Evolutionary conservation across 2,113 vertebrate species (phyloP).

Genomic region (Hippolais icterina): DNA sequence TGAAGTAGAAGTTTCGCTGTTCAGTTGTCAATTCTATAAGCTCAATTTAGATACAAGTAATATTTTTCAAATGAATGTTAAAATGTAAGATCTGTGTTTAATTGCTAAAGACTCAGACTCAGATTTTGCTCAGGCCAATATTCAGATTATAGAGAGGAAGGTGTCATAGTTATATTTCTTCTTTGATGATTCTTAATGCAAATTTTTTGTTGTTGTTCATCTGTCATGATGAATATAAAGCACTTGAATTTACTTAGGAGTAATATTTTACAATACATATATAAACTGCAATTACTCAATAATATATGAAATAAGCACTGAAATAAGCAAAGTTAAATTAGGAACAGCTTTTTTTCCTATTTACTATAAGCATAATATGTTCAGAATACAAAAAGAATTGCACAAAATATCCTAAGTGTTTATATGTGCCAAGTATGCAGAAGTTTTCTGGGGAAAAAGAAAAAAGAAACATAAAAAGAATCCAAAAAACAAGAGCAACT

Average conservation of each 20-base stretch:
- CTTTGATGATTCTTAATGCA: background rate
- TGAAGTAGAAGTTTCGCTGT: background rate
- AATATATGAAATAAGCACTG: background rate
- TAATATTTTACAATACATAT: background rate
- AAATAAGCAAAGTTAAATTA: background rate
- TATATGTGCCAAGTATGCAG: background rate
- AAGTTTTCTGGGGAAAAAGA: background rate
- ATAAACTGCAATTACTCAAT: background rate
- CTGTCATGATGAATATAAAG: background rate
- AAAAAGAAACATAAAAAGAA: background rate
- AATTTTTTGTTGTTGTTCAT: background rate
- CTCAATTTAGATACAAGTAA: background rate
- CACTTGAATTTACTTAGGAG: background rate
- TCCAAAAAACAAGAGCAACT: accelerated
- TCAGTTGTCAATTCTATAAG: background rate
- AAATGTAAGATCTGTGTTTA: background rate
- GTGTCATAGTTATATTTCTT: background rate
- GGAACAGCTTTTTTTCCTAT: background rate
- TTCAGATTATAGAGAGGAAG: background rate
- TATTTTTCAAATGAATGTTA: background rate
- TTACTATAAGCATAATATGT: background rate
- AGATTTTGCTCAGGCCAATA: background rate
- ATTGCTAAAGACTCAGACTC: background rate
- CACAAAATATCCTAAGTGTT: background rate
- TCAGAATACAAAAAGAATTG: background rate